A percentile compares a stretch with the other conserved stretches of the same genome.
phyloP scores from a whole-genome alignment of 1,140 invertebrate species.

The Laodelphax striatellus region DNA sequence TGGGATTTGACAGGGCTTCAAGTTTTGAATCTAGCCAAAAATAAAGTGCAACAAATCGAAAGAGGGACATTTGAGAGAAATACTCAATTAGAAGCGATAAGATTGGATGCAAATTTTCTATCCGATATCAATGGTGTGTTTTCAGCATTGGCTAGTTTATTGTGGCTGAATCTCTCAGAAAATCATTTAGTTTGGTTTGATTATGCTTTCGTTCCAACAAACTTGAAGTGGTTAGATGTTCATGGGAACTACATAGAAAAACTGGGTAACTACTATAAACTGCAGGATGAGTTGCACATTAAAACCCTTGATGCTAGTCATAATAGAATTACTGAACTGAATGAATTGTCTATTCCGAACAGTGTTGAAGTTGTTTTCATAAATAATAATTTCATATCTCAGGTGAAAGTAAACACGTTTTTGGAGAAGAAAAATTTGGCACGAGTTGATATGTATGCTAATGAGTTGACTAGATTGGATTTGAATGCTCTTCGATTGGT shows the following conservation, averaged over 20 bases:
- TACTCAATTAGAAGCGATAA: slow-evolving; percentile 64
- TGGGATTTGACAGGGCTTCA: slow-evolving; percentile 69
- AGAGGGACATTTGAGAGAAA: slow-evolving; percentile 70
- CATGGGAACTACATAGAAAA: slow-evolving; percentile 78
- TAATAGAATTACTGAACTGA: slow-evolving; percentile 70
- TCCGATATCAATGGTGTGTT: slow-evolving; percentile 80
- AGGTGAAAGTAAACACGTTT: slow-evolving; percentile 72
- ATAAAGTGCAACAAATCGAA: slow-evolving; percentile 74
- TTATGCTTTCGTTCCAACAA: slow-evolving; percentile 75
- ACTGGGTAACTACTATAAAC: slow-evolving; percentile 74
- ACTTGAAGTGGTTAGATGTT: slow-evolving; percentile 81
- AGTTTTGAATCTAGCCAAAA: slow-evolving; percentile 75
- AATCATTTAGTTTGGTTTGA: slow-evolving; percentile 87
- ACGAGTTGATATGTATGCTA: slow-evolving; percentile 79
- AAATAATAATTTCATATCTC: slow-evolving; percentile 77
- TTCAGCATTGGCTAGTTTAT: slow-evolving; percentile 59
- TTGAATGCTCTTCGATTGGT: slow-evolving; percentile 62
- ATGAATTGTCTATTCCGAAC: slow-evolving; percentile 71
- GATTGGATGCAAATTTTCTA: slow-evolving; percentile 75
- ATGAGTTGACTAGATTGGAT: slow-evolving; percentile 69
- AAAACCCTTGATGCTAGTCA: slow-evolving; percentile 78
- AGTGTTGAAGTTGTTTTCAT: slow-evolving; percentile 79
- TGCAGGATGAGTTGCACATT: slow-evolving; percentile 57
- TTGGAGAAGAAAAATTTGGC: slow-evolving; percentile 70
- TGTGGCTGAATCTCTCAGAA: slow-evolving; percentile 81